These are phyloP conservation scores for Lates calcarifer DNA, from an alignment of 2,113 vertebrate genomes.

Conservation along the genomic window DNA sequence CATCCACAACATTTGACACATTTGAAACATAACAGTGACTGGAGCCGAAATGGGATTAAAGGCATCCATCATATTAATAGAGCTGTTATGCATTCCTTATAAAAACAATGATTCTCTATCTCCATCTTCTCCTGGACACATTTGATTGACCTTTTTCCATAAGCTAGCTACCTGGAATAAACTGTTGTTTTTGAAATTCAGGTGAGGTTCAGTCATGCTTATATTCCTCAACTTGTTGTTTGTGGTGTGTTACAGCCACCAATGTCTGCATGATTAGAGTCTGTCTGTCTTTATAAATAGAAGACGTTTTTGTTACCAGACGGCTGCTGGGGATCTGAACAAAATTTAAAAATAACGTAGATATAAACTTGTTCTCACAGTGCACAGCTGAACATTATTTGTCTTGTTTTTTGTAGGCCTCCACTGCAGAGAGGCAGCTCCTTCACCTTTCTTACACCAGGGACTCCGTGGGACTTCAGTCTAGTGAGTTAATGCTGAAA, in stretches of 20 bases:
- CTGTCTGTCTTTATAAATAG: background rate
- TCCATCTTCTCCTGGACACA: background rate
- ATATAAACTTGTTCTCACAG: background rate
- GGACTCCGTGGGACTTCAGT: conserved; percentile 81
- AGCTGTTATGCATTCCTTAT: background rate
- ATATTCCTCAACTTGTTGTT: background rate
- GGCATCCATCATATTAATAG: background rate
- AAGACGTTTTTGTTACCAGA: background rate
- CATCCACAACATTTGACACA: background rate
- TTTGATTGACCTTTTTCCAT: background rate
- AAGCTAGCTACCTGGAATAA: background rate
- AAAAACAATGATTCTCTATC: background rate
- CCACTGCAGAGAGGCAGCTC: conserved; percentile 79
- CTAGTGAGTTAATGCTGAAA: conserved; percentile 67
- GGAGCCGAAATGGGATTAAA: background rate
- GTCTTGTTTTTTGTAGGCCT: conserved; percentile 59
- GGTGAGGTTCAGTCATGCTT: background rate
- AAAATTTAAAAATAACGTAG: background rate
- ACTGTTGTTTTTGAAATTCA: background rate
- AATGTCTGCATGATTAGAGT: background rate
- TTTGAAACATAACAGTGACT: conserved; percentile 21
- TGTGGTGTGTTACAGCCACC: background rate
- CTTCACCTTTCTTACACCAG: conserved; percentile 81
- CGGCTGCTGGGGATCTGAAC: background rate
- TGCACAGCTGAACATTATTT: background rate